Evolutionary conservation across 2,888 invertebrate genomes (phyloP).

Genomic region (Sesia apiformis): DNA sequence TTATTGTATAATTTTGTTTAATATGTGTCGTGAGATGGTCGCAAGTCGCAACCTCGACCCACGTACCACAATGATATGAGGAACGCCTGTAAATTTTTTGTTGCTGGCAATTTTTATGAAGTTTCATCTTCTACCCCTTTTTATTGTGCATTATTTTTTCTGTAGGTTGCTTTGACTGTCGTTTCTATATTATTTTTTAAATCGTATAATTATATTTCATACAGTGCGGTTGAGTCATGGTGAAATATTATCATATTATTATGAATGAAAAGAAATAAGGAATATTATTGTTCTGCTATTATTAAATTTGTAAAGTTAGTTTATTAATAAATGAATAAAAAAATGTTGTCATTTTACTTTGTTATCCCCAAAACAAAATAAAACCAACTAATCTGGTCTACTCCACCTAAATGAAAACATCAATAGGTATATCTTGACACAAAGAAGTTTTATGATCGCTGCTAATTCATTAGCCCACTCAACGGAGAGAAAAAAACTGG

Average conservation of each 20-base stretch:
- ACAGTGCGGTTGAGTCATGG: constrained; percentile 70
- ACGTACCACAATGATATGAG: constrained; percentile 28
- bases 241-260: constrained; percentile 67
- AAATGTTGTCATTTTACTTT: constrained; percentile 1
- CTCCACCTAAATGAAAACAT: too few relatives aligned
- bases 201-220: constrained; percentile 72
- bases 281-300: constrained; percentile 76
- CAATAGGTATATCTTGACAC: too few relatives aligned
- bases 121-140: constrained; percentile 39
- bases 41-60: background rate
- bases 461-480: too few relatives aligned
- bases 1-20: constrained; percentile 65
- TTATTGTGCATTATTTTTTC: constrained; percentile 68
- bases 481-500: too few relatives aligned
- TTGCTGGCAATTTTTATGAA: constrained; percentile 51
- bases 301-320: constrained; percentile 76
- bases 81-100: constrained; percentile 39
- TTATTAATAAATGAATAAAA: constrained; percentile 75
- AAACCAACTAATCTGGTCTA: too few relatives aligned
- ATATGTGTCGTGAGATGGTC: constrained; percentile 33
- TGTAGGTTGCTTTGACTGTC: constrained; percentile 73
- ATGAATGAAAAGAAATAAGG: constrained; percentile 74
- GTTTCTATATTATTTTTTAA: constrained; percentile 69
- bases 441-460: too few relatives aligned
- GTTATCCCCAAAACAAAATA: too few relatives aligned